A percentile compares a stretch with the other conserved stretches of the same genome.
phyloP scores from a whole-genome alignment of 2,888 invertebrate species.

The Crematogaster levior region DNA sequence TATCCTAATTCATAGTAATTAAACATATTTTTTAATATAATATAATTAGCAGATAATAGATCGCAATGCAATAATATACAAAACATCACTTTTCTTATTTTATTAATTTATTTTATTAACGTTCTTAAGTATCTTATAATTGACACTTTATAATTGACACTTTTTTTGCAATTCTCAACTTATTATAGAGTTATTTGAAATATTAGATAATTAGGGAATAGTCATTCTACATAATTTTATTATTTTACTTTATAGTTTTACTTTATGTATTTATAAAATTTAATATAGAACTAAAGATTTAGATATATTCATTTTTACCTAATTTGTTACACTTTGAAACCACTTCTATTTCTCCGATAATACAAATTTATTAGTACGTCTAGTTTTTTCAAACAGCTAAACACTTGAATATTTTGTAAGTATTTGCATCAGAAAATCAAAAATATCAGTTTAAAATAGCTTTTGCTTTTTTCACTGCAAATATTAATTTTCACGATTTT shows the following conservation, averaged over 20 bases:
- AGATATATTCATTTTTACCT: background rate
- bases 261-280: background rate
- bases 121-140: background rate
- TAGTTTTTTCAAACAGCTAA: background rate
- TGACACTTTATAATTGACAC: background rate
- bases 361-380: no score
- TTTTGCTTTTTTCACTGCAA: background rate
- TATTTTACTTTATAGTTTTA: background rate
- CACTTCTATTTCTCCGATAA: background rate
- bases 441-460: background rate
- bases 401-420: background rate
- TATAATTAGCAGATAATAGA: background rate
- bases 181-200: no score
- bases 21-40: background rate
- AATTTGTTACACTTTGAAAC: background rate
- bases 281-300: background rate
- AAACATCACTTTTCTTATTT: background rate
- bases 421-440: background rate
- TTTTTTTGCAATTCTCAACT: background rate
- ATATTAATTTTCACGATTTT: constrained; percentile 15
- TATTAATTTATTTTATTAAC: no score
- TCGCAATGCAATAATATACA: background rate
- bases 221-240: background rate
- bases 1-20: constrained; percentile 22
- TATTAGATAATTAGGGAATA: background rate